Evolutionary conservation across 2,888 invertebrate species (phyloP).

Genomic region (Auanema sp.): DNA sequence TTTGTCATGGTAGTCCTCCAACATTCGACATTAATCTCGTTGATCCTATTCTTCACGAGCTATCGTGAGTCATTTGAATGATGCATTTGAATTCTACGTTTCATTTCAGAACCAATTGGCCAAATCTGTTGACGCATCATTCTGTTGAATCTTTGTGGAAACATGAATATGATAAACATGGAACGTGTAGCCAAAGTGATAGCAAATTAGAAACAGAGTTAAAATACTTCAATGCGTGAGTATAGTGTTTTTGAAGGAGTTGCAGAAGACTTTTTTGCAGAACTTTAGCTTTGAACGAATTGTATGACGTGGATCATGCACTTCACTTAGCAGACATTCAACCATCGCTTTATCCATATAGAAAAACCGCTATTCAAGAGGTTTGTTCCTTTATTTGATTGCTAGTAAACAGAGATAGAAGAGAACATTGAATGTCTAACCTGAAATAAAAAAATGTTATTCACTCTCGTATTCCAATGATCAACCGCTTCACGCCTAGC

Average conservation of each 20-base stretch:
- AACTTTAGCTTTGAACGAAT: slow-evolving; percentile 8
- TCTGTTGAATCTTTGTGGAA: slow-evolving; percentile 39
- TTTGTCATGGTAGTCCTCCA: slow-evolving; percentile 29
- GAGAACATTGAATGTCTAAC: neutral
- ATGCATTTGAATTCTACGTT: neutral
- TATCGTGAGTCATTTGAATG: slow-evolving; percentile 20
- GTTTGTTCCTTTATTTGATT: neutral
- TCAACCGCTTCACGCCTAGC: neutral
- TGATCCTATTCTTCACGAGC: slow-evolving; percentile 23
- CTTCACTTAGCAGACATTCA: slow-evolving; percentile 2
- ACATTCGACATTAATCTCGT: slow-evolving; percentile 35
- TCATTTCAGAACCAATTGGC: slow-evolving; percentile 31
- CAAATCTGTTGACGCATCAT: slow-evolving; percentile 38
- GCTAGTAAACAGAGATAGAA: neutral
- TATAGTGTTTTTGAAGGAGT: neutral
- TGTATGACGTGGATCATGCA: slow-evolving; percentile 13
- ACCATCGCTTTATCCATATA: slow-evolving; percentile 1
- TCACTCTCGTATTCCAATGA: neutral
- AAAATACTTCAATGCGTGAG: slow-evolving; percentile 36
- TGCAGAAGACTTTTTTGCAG: slow-evolving; percentile 5
- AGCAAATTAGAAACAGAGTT: slow-evolving; percentile 29
- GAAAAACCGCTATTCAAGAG: slow-evolving; percentile 7
- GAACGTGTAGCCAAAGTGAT: slow-evolving; percentile 41
- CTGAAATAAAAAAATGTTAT: neutral
- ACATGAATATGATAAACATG: slow-evolving; percentile 51